Base-by-base conservation (phyloP, 2,797 vertebrate genomes). In the Leuciscus waleckii region DNA sequence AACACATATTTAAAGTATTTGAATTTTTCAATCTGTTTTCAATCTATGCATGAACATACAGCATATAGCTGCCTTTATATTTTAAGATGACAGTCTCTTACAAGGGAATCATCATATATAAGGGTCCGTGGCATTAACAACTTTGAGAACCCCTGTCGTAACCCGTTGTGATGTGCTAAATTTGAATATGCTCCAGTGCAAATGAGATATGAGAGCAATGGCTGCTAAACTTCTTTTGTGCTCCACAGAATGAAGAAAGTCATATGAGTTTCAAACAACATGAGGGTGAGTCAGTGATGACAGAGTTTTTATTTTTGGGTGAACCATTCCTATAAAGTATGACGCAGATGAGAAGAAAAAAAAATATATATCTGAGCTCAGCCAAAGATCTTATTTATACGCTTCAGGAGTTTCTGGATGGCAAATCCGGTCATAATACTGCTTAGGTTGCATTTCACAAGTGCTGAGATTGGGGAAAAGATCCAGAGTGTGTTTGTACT, bases 391-490 rank as follows among this genome's bases (percentile, higher is more conserved):
- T 67, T 75, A 37, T 75, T 65, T 75, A 32, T 54, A 67, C 14
- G 16, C 71, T 83, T 71, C 71, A 83, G 58, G 58, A 75, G 58
- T 49, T 67, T 83, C 51, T 67, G 29, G 32, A 65, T 63, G 32
- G 58, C 23, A 67, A 75, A 51, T 63, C 76, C 35, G 23, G 58
- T 54, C 81, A n/a, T 21, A 58, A 56, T 43, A 83, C 67, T 69
- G 51, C 75, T 69, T 61, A 73, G 26, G 41, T 35, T 78, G 58
- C 76, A 71, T 65, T 65, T 63, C 23, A 35, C 21, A 74, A 79
- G 14, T 79, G 85, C 81, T 86, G 73, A 82, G 26, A 63, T 54
- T 35, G 61, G 68, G 14, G 43, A 74, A 83, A 83, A 51, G n/a
- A 32, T 65, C 39, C 39, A 65, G 35, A 41, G 41, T 65, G 58